phyloP scores from a whole-genome alignment of 2,888 invertebrate species.

The Ochropacha duplaris region DNA sequence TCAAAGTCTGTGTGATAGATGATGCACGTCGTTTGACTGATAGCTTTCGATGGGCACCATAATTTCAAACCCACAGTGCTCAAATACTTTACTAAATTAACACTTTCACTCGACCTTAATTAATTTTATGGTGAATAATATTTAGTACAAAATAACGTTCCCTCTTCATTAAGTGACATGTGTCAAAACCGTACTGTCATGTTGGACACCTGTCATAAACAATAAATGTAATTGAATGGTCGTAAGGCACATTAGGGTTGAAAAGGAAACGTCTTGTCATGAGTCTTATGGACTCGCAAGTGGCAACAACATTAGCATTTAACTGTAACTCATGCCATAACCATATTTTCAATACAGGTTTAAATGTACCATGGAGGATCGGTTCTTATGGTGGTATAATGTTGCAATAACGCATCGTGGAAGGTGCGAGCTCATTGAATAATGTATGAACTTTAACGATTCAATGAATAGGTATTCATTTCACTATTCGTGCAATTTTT shows the following conservation, averaged over 20 bases:
- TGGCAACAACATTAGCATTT: conserved; percentile 14
- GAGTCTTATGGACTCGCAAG: neutral
- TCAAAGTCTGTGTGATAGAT: conserved; percentile 3
- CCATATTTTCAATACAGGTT: conserved; percentile 23
- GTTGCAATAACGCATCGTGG: conserved; percentile 38
- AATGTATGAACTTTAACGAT: conserved; percentile 49
- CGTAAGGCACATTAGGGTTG: conserved; percentile 4
- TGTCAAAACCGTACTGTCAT: conserved; percentile 22
- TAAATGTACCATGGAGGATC: conserved; percentile 7
- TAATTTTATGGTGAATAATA: conserved; percentile 8
- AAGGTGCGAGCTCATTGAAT: conserved; percentile 50
- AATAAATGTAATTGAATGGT: neutral
- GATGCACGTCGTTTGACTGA: neutral
- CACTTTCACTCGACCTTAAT: conserved; percentile 29
- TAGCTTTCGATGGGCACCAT: conserved; percentile 1
- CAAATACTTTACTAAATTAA: conserved; percentile 10
- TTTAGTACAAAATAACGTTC: neutral
- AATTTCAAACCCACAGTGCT: neutral
- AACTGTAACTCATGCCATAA: conserved; percentile 45
- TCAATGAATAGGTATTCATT: conserved; percentile 32
- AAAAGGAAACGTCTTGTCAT: conserved; percentile 6
- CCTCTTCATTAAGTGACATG: conserved; percentile 14
- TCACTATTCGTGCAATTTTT: neutral
- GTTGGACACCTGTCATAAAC: neutral
- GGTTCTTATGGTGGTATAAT: conserved; percentile 33